Percentiles rank a stretch among this genome's conserved stretches.
These are phyloP conservation scores for Cassiopea xamachana DNA, from an alignment of 30 jellyfish, hydroid and myxozoan species.

Conservation along the genomic window DNA sequence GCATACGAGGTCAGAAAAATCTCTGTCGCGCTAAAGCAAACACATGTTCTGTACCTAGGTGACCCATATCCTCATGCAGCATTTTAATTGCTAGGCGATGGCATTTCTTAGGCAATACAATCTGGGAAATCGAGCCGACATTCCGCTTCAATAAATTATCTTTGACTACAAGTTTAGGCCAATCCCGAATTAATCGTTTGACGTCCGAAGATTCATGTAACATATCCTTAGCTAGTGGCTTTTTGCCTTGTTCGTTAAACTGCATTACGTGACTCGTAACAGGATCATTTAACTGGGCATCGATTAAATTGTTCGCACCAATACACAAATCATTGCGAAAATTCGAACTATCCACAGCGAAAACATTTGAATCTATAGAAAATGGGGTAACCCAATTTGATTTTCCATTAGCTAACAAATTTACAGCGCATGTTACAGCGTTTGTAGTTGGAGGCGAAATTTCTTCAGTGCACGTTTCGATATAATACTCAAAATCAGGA, in stretches of 20 bases:
- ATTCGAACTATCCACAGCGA: background rate
- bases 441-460: background rate
- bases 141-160: constrained; percentile 6
- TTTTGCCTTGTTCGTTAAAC: background rate
- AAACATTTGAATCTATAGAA: background rate
- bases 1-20: background rate
- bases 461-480: constrained; percentile 27
- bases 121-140: background rate
- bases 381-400: constrained; percentile 23
- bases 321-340: background rate
- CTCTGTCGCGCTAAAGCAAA: background rate
- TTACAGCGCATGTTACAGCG: constrained; percentile 18
- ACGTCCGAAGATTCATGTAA: background rate
- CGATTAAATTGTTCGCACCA: background rate
- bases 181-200: background rate
- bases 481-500: constrained; percentile 20
- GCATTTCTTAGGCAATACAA: background rate
- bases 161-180: background rate
- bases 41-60: constrained; percentile 23
- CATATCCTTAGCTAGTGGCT: constrained; percentile 1
- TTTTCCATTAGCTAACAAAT: background rate
- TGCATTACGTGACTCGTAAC: background rate
- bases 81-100: background rate
- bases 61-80: constrained; percentile 56
- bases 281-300: constrained; percentile 4